These are phyloP conservation scores for Caradrina kadenii DNA, from an alignment of 2,888 invertebrate species.

Conservation along the genomic window DNA sequence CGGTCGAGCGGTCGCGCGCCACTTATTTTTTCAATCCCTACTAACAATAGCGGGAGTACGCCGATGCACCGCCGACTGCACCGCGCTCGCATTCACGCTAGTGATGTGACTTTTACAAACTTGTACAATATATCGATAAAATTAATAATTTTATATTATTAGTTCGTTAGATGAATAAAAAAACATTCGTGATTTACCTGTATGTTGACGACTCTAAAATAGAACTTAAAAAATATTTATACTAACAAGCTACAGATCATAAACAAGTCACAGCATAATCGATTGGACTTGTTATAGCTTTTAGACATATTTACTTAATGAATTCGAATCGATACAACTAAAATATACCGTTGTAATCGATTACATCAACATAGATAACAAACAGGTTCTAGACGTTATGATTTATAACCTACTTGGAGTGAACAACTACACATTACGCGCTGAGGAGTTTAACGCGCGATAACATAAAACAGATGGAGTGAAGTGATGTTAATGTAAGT, in stretches of 20 bases:
- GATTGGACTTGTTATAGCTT: constrained; percentile 25
- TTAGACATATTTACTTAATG: constrained; percentile 41
- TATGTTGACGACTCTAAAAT: background rate
- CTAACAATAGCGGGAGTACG: constrained; percentile 71
- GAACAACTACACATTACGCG: constrained; percentile 29
- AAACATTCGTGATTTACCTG: constrained; percentile 4
- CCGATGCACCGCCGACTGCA: constrained; percentile 72
- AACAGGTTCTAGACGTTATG: constrained; percentile 46
- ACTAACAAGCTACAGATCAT: constrained; percentile 19
- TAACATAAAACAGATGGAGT: constrained; percentile 53
- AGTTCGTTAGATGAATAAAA: background rate
- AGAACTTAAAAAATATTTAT: constrained; percentile 9
- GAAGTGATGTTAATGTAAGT: constrained; percentile 44
- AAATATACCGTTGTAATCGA: constrained; percentile 41
- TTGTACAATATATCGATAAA: constrained; percentile 59
- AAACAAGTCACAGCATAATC: constrained; percentile 27
- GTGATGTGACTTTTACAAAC: constrained; percentile 67
- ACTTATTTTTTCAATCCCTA: constrained; percentile 66
- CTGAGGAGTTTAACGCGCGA: constrained; percentile 47
- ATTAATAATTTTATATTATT: background rate
- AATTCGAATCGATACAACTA: constrained; percentile 28
- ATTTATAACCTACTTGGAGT: constrained; percentile 41
- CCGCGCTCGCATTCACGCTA: constrained; percentile 73
- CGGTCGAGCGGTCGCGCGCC: constrained; percentile 45
- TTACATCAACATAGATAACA: constrained; percentile 36